phyloP scores from a whole-genome alignment of 2,888 invertebrate genomes.

The Unio pictorum region DNA sequence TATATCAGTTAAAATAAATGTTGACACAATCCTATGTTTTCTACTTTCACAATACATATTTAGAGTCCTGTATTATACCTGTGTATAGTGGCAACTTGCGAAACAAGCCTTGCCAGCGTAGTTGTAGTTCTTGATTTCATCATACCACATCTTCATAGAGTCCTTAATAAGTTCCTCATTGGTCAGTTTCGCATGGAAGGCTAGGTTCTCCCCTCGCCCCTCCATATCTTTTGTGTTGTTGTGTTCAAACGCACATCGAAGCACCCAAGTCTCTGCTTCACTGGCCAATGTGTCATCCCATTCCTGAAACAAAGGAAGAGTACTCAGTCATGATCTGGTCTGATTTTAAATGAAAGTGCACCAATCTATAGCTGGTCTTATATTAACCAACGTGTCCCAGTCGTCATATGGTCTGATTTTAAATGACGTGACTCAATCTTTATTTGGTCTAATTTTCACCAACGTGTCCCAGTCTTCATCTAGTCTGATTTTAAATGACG shows the following conservation, averaged over 20 bases:
- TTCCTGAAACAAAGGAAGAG: constrained; percentile 8
- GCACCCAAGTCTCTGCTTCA: constrained; percentile 22
- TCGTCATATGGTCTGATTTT: too few relatives aligned
- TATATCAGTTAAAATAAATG: too few relatives aligned
- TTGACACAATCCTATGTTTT: too few relatives aligned
- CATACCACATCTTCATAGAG: constrained; percentile 21
- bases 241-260: constrained; percentile 19
- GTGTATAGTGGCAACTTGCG: constrained; percentile 23
- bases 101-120: constrained; percentile 4
- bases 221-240: constrained; percentile 1
- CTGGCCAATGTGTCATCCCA: constrained; percentile 24
- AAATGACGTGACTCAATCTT: too few relatives aligned
- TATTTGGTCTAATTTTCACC: too few relatives aligned
- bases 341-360: too few relatives aligned
- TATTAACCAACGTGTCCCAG: too few relatives aligned
- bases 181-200: constrained; percentile 9
- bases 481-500: too few relatives aligned
- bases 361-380: too few relatives aligned
- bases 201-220: constrained; percentile 26
- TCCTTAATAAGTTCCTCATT: constrained; percentile 1
- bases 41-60: too few relatives aligned
- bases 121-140: constrained; percentile 18
- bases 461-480: too few relatives aligned
- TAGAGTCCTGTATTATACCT: constrained; percentile 8
- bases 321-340: too few relatives aligned